Evolutionary conservation across 2,888 invertebrate genomes (phyloP).

Genomic region (Trileptium ribeirensis): DNA sequence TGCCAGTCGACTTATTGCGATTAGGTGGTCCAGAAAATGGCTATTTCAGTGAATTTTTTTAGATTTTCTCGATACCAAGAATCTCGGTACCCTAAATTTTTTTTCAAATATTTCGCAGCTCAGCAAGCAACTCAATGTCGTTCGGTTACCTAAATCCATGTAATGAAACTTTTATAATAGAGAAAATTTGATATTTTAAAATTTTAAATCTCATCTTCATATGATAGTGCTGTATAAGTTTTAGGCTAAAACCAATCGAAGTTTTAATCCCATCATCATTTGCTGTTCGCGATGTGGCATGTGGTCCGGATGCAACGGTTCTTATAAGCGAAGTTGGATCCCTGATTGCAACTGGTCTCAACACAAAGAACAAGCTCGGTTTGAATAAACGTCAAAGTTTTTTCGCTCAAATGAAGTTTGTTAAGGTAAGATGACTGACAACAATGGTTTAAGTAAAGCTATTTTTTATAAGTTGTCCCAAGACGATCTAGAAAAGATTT

Average conservation of each 20-base stretch:
- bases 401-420: slow-evolving; percentile 55
- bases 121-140: too few relatives aligned
- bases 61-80: too few relatives aligned
- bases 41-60: background rate
- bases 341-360: slow-evolving; percentile 62
- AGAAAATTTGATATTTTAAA: background rate
- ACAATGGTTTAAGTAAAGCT: too few relatives aligned
- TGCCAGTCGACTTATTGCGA: too few relatives aligned
- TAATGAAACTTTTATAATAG: slow-evolving; percentile 16
- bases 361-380: slow-evolving; percentile 62
- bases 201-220: background rate
- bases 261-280: slow-evolving; percentile 56
- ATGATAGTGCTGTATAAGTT: background rate
- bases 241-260: background rate
- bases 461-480: too few relatives aligned
- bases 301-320: slow-evolving; percentile 62
- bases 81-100: too few relatives aligned
- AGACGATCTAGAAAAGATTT: too few relatives aligned
- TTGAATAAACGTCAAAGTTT: slow-evolving; percentile 57
- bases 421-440: too few relatives aligned
- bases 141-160: slow-evolving; percentile 14
- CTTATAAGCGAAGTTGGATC: slow-evolving; percentile 61
- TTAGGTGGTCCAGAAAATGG: background rate
- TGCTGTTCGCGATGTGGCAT: slow-evolving; percentile 58
- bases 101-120: too few relatives aligned